Evolutionary conservation across 1,140 invertebrate genomes (phyloP).

Genomic region (Drosophila lini): DNA sequence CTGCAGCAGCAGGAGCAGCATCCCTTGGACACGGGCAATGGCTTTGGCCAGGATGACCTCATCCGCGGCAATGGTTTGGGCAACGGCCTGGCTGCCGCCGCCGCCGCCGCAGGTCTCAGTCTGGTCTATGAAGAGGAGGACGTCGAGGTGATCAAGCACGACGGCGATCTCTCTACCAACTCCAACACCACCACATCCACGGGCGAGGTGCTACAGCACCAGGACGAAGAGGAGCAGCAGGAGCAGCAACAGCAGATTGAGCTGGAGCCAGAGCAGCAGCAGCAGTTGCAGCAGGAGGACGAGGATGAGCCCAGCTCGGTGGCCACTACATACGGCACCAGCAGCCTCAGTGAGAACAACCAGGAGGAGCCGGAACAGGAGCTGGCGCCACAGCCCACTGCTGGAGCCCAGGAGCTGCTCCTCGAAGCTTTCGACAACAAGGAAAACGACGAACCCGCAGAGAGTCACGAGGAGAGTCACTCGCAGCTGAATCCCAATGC

Average conservation of each 20-base stretch:
- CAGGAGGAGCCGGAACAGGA: slow-evolving; percentile 32
- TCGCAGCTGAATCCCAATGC: slow-evolving; percentile 77
- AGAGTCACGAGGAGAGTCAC: slow-evolving; percentile 46
- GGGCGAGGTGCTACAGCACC: slow-evolving; percentile 54
- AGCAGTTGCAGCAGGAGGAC: slow-evolving; percentile 50
- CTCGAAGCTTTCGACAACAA: slow-evolving; percentile 59
- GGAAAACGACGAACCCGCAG: slow-evolving; percentile 56
- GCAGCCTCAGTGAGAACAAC: slow-evolving; percentile 72
- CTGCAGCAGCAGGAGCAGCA: slow-evolving; percentile 50
- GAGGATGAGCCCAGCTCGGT: slow-evolving; percentile 79
- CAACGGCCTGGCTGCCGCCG: slow-evolving; percentile 50
- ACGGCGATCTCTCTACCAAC: slow-evolving; percentile 76
- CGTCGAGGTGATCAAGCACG: slow-evolving; percentile 74
- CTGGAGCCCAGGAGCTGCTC: slow-evolving; percentile 13
- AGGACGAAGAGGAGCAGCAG: slow-evolving; percentile 1
- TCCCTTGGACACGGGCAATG: slow-evolving; percentile 32
- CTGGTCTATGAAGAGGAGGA: slow-evolving; percentile 62
- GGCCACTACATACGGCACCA: slow-evolving; percentile 77
- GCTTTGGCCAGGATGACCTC: slow-evolving; percentile 12
- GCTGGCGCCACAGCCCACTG: slow-evolving; percentile 29
- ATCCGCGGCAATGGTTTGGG: slow-evolving; percentile 34
- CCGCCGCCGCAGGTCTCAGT: slow-evolving; percentile 32
- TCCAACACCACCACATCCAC: slow-evolving; percentile 72
- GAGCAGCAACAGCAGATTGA: slow-evolving; percentile 27
- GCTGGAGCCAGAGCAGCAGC: slow-evolving; percentile 23